Conservation (phyloP, 2,888 invertebrate species). For the Sinopyrophorus schimmeli region DNA sequence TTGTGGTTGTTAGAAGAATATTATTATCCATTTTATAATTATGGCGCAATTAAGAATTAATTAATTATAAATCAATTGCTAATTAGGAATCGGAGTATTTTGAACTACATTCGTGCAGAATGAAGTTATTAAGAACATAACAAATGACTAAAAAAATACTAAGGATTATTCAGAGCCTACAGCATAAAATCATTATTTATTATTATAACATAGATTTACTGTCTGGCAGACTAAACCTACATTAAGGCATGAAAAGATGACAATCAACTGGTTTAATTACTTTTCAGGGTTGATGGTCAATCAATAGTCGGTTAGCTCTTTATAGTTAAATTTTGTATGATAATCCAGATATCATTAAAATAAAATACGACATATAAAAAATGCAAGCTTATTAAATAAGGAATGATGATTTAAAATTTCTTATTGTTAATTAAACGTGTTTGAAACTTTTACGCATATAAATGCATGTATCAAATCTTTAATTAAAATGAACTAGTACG, state of each 20-base stretch:
- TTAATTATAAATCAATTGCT: conserved; percentile 9
- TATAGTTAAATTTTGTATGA: conserved; percentile 19
- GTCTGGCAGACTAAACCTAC: conserved; percentile 41
- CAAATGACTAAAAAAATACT: conserved; percentile 33
- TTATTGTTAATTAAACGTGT: conserved; percentile 3
- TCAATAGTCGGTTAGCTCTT: conserved; percentile 27
- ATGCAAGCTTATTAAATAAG: conserved; percentile 20
- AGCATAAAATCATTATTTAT: conserved; percentile 37
- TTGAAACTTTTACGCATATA: conserved; percentile 1
- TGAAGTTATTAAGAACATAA: conserved; percentile 39
- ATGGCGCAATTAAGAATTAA: no score
- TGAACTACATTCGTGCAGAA: conserved; percentile 24
- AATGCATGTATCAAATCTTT: no score
- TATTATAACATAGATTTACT: conserved; percentile 41
- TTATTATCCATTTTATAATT: no score
- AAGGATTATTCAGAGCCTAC: conserved; percentile 30
- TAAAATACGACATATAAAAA: conserved; percentile 25
- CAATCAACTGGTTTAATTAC: conserved; percentile 45
- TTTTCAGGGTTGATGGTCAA: conserved; percentile 34
- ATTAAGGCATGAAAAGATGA: conserved; percentile 43
- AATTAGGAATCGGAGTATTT: conserved; percentile 15
- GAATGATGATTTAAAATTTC: conserved; percentile 23
- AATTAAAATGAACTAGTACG: no score
- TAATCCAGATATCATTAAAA: conserved; percentile 28
- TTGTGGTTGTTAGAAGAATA: no score